Percentiles rank a stretch among this genome's conserved stretches.
Evolutionary conservation across 1,140 invertebrate genomes (phyloP).

Genomic region (Philaenus spumarius): DNA sequence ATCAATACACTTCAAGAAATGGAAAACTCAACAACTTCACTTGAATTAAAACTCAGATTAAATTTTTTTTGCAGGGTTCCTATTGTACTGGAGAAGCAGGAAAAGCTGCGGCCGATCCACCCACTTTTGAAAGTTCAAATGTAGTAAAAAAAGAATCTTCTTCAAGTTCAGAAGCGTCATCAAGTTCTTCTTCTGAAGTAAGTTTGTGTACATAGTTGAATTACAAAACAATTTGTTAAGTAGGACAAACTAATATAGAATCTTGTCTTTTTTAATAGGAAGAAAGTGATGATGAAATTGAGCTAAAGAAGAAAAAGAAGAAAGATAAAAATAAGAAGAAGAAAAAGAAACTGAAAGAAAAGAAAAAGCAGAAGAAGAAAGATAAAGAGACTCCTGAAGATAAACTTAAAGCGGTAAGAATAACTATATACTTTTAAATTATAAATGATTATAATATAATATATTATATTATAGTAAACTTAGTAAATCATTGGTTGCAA

Average conservation of each 20-base stretch:
- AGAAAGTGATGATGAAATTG: constrained; percentile 48
- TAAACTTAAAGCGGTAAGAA: constrained; percentile 45
- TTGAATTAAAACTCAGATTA: too few relatives aligned
- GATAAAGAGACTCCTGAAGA: constrained; percentile 43
- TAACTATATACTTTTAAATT: too few relatives aligned
- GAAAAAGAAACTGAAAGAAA: constrained; percentile 44
- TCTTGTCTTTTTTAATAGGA: constrained; percentile 26
- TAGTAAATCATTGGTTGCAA: too few relatives aligned
- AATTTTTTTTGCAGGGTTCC: constrained; percentile 53
- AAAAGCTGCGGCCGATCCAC: constrained; percentile 37
- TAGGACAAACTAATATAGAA: background rate
- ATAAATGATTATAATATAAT: background rate
- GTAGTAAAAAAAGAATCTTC: constrained; percentile 7
- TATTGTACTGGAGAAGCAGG: constrained; percentile 82
- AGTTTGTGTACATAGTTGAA: background rate
- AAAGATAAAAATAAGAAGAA: constrained; percentile 45
- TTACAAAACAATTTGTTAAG: background rate
- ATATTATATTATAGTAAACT: too few relatives aligned
- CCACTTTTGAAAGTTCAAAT: background rate
- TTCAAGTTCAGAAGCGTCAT: constrained; percentile 13
- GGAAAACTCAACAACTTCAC: too few relatives aligned
- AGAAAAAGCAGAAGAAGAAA: constrained; percentile 31
- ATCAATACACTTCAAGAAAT: too few relatives aligned
- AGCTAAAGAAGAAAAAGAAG: constrained; percentile 59
- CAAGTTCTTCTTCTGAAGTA: constrained; percentile 11